Base-by-base conservation (phyloP, 2,797 vertebrate genomes). In the Artibeus jamaicensis region DNA sequence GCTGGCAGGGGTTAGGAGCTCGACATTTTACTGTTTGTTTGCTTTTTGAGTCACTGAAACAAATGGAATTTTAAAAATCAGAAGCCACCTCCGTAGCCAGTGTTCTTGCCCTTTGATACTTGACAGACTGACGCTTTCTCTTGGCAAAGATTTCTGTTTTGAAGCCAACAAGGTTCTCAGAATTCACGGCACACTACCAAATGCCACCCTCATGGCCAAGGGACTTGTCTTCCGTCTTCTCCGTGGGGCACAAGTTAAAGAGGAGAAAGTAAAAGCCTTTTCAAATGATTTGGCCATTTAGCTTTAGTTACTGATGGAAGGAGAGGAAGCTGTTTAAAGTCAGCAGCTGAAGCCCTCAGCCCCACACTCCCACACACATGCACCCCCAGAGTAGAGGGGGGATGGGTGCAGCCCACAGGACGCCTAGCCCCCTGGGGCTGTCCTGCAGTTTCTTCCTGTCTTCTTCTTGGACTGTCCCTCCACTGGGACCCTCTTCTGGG, bases 81-180 rank as follows among this genome's bases (percentile, higher is more conserved):
- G 50, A 77, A 55, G 67, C 39, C 19, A 76, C 44, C 53, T 85
- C 73, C 65, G 65, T n/a, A 12, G 59, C 81, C 15, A 32, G 21
- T 21, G 62, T 59, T 62, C 79, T 44, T 73, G 46, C 26, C 85
- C 62, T 92, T n/a, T 55, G 16, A 29, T 22, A 50, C 57, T 21
- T 24, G 16, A 70, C 71, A 92, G 46, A 50, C 53, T 70, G 37
- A 42, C 44, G 22, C 89, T 76, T 85, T 91, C 74, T 88, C 70
- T 92, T 74, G 91, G 70, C 62, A 37, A 50, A 74, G 67, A 19
- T 74, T 89, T 74, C 90, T 50, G 57, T 92, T 67, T 34, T 89
- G 77, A 71, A 83, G 90, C 53, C 79, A 96, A 79, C 53, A 73
- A 68, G 24, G 29, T 71, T 44, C 73, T 94, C 81, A 55, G 5